A percentile compares a stretch with the other conserved stretches of the same genome.
Conservation (phyloP, 2,888 invertebrate species). For the Tiliacea citrago region DNA sequence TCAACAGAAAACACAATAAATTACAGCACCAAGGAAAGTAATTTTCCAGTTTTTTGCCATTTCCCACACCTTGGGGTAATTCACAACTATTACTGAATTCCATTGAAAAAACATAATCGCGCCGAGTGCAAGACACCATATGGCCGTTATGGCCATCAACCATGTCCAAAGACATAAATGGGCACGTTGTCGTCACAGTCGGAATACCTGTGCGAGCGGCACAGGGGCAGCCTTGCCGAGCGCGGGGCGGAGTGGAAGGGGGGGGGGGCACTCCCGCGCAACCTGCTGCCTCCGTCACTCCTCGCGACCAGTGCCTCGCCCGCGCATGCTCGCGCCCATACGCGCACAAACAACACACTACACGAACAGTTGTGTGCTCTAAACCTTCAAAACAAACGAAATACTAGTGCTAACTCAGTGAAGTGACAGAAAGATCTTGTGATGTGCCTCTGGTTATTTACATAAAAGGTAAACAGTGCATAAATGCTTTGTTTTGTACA, state of each 20-base stretch:
- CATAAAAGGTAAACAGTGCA: constrained; percentile 77
- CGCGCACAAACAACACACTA: constrained; percentile 68
- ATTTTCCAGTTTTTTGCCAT: constrained; percentile 58
- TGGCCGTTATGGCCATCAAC: constrained; percentile 87
- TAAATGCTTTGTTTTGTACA: constrained; percentile 58
- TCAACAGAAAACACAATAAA: constrained; percentile 31
- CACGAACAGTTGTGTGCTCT: constrained; percentile 64
- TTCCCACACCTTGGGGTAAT: constrained; percentile 80
- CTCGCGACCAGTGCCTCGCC: constrained; percentile 82
- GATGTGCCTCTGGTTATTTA: constrained; percentile 75
- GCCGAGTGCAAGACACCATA: constrained; percentile 84
- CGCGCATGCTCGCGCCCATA: constrained; percentile 79
- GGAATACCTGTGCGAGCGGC: constrained; percentile 83
- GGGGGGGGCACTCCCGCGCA: constrained; percentile 80
- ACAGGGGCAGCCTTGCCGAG: constrained; percentile 80
- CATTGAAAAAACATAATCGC: constrained; percentile 82
- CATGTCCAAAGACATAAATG: constrained; percentile 90
- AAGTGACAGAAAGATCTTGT: constrained; percentile 79
- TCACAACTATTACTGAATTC: constrained; percentile 80
- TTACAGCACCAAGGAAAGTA: constrained; percentile 38
- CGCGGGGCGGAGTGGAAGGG: constrained; percentile 69
- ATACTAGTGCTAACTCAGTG: constrained; percentile 72
- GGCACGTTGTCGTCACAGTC: constrained; percentile 89
- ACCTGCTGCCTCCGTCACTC: constrained; percentile 84
- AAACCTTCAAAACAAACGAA: constrained; percentile 73